Conservation (phyloP, 2,888 invertebrate species). For the Meloe dianella region DNA sequence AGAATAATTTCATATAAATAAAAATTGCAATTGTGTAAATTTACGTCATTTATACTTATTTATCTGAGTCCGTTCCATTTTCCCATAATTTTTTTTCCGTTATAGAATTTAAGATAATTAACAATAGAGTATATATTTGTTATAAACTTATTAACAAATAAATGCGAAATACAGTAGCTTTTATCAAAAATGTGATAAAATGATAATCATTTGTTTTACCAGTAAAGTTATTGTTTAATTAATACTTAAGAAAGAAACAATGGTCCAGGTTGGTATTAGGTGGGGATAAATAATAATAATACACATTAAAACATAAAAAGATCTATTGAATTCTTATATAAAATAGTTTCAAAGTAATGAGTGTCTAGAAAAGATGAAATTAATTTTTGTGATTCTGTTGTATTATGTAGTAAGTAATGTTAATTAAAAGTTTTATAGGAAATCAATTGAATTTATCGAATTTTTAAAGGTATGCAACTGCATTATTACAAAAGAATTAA, state of each 20-base stretch:
- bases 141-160: background rate
- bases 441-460: no score
- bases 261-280: background rate
- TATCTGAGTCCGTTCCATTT: background rate
- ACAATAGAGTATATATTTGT: background rate
- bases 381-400: conserved; percentile 8
- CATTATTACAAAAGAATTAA: conserved; percentile 17
- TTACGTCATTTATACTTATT: background rate
- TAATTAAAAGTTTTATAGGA: background rate
- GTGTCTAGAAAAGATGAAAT: conserved; percentile 9
- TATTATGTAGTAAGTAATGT: conserved; percentile 5
- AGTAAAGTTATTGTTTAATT: background rate
- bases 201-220: background rate
- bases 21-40: background rate
- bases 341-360: background rate
- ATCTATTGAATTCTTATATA: background rate
- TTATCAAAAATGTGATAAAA: background rate
- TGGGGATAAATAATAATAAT: background rate
- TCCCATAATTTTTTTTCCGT: background rate
- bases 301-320: background rate
- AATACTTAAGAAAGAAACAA: conserved; percentile 7
- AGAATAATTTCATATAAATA: no score
- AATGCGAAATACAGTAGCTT: background rate
- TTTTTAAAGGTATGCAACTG: background rate
- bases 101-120: background rate